Evolutionary conservation across 2,888 invertebrate species (phyloP).

Genomic region (Ethmia dodecea): DNA sequence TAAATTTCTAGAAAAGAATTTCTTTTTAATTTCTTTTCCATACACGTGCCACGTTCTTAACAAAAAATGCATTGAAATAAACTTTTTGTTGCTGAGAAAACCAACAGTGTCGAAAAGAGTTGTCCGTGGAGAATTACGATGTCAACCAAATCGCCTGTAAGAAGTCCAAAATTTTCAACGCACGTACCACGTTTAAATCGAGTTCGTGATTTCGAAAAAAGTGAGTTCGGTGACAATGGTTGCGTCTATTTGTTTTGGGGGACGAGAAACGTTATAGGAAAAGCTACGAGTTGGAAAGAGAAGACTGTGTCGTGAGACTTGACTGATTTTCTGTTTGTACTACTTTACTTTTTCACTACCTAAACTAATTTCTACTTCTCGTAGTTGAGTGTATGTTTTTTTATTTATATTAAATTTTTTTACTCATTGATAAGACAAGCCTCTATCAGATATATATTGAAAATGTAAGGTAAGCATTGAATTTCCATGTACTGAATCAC

Average conservation of each 20-base stretch:
- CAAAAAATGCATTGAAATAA: slow-evolving; percentile 24
- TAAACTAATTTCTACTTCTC: too few relatives aligned
- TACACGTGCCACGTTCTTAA: slow-evolving; percentile 3
- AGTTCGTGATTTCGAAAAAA: slow-evolving; percentile 48
- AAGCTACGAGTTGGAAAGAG: background rate
- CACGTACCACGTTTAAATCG: slow-evolving; percentile 47
- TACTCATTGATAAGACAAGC: too few relatives aligned
- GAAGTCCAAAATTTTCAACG: slow-evolving; percentile 37
- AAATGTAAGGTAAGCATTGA: too few relatives aligned
- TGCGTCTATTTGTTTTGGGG: slow-evolving; percentile 28
- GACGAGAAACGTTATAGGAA: slow-evolving; percentile 2
- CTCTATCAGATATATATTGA: too few relatives aligned
- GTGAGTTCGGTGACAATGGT: slow-evolving; percentile 31
- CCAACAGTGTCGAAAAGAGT: slow-evolving; percentile 34
- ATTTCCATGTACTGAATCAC: too few relatives aligned
- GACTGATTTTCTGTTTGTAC: too few relatives aligned
- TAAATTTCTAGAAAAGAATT: too few relatives aligned
- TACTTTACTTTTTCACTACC: too few relatives aligned
- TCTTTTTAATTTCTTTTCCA: background rate
- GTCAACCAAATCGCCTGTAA: slow-evolving; percentile 48
- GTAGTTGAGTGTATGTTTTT: too few relatives aligned
- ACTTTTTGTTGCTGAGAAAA: slow-evolving; percentile 37
- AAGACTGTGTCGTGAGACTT: too few relatives aligned
- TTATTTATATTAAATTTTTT: too few relatives aligned
- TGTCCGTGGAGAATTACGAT: slow-evolving; percentile 41